Percentiles rank a stretch among this genome's conserved stretches.
phyloP scores from a whole-genome alignment of 2,888 invertebrate genomes.

The Ischnura elegans region DNA sequence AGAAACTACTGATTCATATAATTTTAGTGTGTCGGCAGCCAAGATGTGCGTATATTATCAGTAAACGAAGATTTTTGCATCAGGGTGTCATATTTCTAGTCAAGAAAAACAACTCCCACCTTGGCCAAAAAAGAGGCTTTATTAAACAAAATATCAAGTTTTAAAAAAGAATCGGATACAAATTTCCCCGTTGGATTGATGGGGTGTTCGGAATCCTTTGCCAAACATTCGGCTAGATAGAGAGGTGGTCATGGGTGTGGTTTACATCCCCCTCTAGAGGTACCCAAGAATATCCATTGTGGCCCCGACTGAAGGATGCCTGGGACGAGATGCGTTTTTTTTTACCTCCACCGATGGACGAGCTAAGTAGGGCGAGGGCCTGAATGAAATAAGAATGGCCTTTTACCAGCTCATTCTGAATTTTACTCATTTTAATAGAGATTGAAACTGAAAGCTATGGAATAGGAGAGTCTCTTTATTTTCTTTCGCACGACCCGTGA shows the following conservation, averaged over 20 bases:
- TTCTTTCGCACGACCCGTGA: background rate
- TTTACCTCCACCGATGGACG: constrained; percentile 19
- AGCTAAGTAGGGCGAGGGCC: constrained; percentile 50
- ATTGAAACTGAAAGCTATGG: background rate
- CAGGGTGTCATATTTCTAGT: background rate
- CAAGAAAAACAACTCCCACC: background rate
- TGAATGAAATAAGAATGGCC: background rate
- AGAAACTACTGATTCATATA: too few relatives aligned
- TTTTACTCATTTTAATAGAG: background rate
- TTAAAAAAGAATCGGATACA: background rate
- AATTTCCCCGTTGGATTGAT: background rate
- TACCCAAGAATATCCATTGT: constrained; percentile 64
- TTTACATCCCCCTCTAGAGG: constrained; percentile 53
- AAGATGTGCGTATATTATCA: too few relatives aligned
- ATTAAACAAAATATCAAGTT: background rate
- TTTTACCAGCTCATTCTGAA: background rate
- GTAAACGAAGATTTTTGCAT: background rate
- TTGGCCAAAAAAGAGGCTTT: background rate
- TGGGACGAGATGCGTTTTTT: constrained; percentile 48
- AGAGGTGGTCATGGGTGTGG: constrained; percentile 50
- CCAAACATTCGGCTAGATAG: constrained; percentile 42
- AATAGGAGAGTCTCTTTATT: background rate
- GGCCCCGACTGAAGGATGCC: constrained; percentile 59
- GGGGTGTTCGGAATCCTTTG: background rate
- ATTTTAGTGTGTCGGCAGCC: too few relatives aligned